These are phyloP conservation scores for Troglohyphantes excavatus DNA, from an alignment of 2,888 invertebrate genomes.

Conservation along the genomic window DNA sequence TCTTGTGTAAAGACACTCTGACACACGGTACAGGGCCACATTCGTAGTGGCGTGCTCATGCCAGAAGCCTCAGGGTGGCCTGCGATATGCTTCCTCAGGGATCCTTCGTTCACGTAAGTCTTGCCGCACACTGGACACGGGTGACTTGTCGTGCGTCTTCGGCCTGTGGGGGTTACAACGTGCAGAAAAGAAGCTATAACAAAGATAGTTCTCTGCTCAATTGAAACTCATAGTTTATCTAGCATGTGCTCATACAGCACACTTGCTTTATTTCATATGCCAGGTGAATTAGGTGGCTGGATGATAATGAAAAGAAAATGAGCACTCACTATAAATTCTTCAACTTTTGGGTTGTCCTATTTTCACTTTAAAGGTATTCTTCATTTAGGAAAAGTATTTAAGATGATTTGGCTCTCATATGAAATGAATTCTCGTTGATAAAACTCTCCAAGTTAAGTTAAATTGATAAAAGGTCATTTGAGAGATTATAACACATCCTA, in stretches of 20 bases:
- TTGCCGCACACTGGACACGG: conserved; percentile 97
- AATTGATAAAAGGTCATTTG: neutral
- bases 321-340: conserved; percentile 22
- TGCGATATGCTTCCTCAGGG: conserved; percentile 94
- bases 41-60: conserved; percentile 88
- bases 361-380: neutral
- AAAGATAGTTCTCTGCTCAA: conserved; percentile 70
- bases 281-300: neutral
- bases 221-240: conserved; percentile 40
- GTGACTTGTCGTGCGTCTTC: conserved; percentile 90
- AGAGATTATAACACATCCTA: too few relatives aligned
- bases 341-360: neutral
- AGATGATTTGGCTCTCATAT: neutral
- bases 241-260: conserved; percentile 17
- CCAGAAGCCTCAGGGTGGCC: conserved; percentile 87
- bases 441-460: neutral
- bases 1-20: conserved; percentile 97
- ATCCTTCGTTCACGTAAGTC: conserved; percentile 97
- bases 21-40: conserved; percentile 98
- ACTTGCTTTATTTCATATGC: conserved; percentile 12
- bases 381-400: neutral
- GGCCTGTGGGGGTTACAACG: conserved; percentile 77
- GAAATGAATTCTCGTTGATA: neutral
- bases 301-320: conserved; percentile 15
- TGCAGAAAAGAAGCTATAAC: conserved; percentile 78